These are phyloP conservation scores for Eriocheir sinensis DNA, from an alignment of 1,140 invertebrate genomes.

Conservation along the genomic window DNA sequence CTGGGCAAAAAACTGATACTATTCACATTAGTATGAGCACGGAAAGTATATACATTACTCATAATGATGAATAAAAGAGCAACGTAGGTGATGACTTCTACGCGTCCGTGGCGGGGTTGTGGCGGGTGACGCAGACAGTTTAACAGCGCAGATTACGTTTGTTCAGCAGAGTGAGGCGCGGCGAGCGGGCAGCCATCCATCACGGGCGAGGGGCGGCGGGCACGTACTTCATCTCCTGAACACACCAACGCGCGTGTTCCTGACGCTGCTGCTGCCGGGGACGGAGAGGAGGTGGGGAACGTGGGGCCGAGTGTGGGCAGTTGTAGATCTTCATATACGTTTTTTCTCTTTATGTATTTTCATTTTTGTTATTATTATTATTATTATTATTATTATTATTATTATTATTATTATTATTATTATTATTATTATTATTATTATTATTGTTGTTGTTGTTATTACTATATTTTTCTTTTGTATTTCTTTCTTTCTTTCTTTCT, in stretches of 20 bases:
- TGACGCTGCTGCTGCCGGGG: no score
- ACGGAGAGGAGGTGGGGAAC: no score
- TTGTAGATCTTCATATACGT: neutral
- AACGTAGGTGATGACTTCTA: no score
- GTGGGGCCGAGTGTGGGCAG: no score
- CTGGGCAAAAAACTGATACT: no score
- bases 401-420: neutral
- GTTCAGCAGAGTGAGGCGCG: neutral
- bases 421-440: slow-evolving; percentile 23
- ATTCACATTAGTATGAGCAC: no score
- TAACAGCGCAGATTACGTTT: neutral
- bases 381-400: neutral
- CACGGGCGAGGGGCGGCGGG: neutral
- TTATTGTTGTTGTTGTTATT: slow-evolving; percentile 7
- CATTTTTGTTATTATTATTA: slow-evolving; percentile 29
- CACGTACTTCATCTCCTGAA: neutral
- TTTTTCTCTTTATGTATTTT: no score
- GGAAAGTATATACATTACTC: no score
- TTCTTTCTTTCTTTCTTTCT: neutral
- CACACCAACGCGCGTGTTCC: neutral
- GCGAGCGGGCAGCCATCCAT: neutral
- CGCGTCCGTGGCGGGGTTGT: neutral
- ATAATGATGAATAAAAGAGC: no score
- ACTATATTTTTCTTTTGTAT: neutral
- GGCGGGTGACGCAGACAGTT: neutral